Evolutionary conservation across 2,888 invertebrate species (phyloP).

Genomic region (Idaea straminata): DNA sequence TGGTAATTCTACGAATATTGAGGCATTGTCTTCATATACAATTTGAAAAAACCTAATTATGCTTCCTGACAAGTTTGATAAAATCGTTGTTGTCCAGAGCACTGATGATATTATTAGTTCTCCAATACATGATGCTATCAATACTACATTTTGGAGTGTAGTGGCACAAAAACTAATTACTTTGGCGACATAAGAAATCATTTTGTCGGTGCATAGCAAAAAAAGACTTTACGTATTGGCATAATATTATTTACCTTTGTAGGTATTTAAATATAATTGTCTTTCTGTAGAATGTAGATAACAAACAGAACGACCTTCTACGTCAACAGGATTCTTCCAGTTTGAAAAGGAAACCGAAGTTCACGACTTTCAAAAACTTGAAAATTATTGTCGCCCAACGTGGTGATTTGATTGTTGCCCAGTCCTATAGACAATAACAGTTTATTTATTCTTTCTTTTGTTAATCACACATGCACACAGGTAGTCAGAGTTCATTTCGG

Average conservation of each 20-base stretch:
- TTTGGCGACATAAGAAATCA: conserved; percentile 64
- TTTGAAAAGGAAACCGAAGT: background rate
- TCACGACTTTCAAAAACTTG: background rate
- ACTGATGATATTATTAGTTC: conserved; percentile 56
- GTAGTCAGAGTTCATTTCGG: too few relatives aligned
- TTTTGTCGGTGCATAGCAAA: conserved; percentile 31
- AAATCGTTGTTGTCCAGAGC: conserved; percentile 40
- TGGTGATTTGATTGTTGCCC: background rate
- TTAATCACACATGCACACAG: too few relatives aligned
- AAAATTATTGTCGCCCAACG: background rate
- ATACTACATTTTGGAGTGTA: conserved; percentile 50
- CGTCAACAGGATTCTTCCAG: too few relatives aligned
- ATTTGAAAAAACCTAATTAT: conserved; percentile 59
- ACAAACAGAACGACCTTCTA: background rate
- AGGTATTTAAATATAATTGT: too few relatives aligned
- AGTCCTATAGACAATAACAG: background rate
- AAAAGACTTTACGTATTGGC: background rate
- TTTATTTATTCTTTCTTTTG: too few relatives aligned
- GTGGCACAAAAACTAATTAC: conserved; percentile 52
- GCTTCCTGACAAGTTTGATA: conserved; percentile 39
- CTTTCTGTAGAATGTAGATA: background rate
- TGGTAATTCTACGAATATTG: conserved; percentile 64
- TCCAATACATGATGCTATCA: conserved; percentile 57
- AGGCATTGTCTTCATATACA: conserved; percentile 68
- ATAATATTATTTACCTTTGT: too few relatives aligned